phyloP scores from a whole-genome alignment of 2,888 invertebrate genomes.

The Amphiduros pacificus region DNA sequence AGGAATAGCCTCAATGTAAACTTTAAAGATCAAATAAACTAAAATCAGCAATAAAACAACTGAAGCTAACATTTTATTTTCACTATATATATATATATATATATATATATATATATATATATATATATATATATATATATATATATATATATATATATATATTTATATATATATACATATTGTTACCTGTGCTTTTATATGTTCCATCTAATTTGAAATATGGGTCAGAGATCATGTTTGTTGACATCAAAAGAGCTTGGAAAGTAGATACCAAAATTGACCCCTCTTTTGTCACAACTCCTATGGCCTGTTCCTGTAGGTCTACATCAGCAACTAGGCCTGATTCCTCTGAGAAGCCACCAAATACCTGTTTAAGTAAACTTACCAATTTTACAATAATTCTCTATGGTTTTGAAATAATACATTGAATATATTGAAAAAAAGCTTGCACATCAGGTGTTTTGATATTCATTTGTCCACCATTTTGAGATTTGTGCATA shows the following conservation, averaged over 20 bases:
- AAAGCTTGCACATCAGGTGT: too few relatives aligned
- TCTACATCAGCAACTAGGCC: not conserved
- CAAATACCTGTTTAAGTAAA: constrained; percentile 16
- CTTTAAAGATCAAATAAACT: not conserved
- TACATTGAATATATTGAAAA: too few relatives aligned
- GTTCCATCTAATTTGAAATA: not conserved
- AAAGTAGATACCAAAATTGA: not conserved
- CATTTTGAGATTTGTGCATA: too few relatives aligned
- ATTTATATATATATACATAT: not conserved
- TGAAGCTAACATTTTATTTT: not conserved
- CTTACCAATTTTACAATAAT: too few relatives aligned
- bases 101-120: not conserved
- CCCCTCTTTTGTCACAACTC: not conserved
- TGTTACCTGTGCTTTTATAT: not conserved
- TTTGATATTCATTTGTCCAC: too few relatives aligned
- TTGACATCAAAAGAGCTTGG: constrained; percentile 2
- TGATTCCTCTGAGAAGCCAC: constrained; percentile 10
- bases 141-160: not conserved
- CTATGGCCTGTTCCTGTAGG: not conserved
- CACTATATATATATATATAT: not conserved
- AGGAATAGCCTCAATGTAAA: not conserved
- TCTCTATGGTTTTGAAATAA: too few relatives aligned
- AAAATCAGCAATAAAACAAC: not conserved
- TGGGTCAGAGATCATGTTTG: not conserved
- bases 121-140: not conserved